Percentiles rank a stretch among this genome's conserved stretches.
Evolutionary conservation across 2,888 invertebrate genomes (phyloP).

Genomic region (Crioceris asparagi): DNA sequence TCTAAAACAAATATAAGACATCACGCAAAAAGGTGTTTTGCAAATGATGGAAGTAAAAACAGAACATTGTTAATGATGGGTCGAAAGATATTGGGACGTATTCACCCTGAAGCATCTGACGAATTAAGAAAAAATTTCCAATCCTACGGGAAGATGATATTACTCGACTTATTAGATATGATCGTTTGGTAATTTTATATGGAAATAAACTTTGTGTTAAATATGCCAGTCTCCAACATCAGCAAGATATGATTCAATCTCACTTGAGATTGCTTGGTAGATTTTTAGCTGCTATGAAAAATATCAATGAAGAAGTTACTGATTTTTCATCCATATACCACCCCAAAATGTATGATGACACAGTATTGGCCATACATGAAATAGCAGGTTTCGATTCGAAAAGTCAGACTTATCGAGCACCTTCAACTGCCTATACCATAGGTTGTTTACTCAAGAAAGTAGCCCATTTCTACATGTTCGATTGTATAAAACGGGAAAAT

Average conservation of each 20-base stretch:
- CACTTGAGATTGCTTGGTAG: constrained; percentile 18
- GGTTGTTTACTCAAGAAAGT: constrained; percentile 17
- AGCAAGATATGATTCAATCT: constrained; percentile 17
- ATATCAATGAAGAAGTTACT: constrained; percentile 10
- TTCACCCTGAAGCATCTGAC: constrained; percentile 7
- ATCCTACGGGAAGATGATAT: constrained; percentile 9
- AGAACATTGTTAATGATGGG: constrained; percentile 3
- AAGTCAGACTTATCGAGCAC: constrained; percentile 12
- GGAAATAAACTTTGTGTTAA: constrained; percentile 9
- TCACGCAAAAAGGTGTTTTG: constrained; percentile 6
- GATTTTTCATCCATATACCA: constrained; percentile 18
- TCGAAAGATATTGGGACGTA: constrained; percentile 6
- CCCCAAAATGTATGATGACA: constrained; percentile 13
- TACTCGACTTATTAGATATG: constrained; percentile 11
- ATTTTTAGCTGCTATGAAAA: constrained; percentile 10
- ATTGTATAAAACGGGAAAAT: constrained; percentile 5
- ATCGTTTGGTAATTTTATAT: constrained; percentile 7
- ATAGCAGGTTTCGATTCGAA: constrained; percentile 12
- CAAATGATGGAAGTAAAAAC: constrained; percentile 1
- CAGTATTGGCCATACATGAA: constrained; percentile 14
- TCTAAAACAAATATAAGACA: constrained; percentile 7
- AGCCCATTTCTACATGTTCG: constrained; percentile 6
- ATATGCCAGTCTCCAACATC: constrained; percentile 15
- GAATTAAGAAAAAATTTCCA: constrained; percentile 6
- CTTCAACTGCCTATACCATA: constrained; percentile 15